Evolutionary conservation across 2,888 invertebrate genomes (phyloP), one percentile per base, ranked within the genome.

Genomic region (Microctonus aethiopoides): DNA sequence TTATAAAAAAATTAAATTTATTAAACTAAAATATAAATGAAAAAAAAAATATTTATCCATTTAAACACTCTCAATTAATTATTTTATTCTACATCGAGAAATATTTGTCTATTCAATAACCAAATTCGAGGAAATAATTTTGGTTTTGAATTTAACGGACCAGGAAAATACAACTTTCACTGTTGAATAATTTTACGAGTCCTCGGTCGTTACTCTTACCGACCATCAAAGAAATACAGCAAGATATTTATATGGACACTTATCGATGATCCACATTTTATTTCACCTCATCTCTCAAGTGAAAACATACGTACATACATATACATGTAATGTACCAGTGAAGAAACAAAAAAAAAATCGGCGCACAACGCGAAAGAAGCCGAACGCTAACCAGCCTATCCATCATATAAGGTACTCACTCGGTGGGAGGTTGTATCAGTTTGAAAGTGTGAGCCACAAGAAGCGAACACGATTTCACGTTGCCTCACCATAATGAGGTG

Each of bases 371-470:
- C 68, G 72, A 75, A 72, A 67, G 72, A 71, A 70, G 75, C 72
- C 74, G 63, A 62, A 63, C 66, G 65, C 57, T 67, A 73, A 76
- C 72, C 68, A 65, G 71, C 68, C 70, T 13, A 26, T 71, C 68
- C 74, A 67, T 75, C 78, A 76, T 83, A 83, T 83, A 84, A 81
- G 81, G 80, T 78, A 67, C 70, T 72, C 72, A 72, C 75, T 77
- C 78, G 78, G 80, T 80, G 79, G 79, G 77, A 80, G 80, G 76
- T 78, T 36, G 66, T 67, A 80, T 81, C 81, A 84, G 84, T 85
- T 83, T 76, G 85, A 86, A 86, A 86, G 85, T 84, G 81, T 79
- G 78, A 80, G 82, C 79, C 74, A 62, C 73, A 73, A 67, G 70
- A 73, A 70, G 75, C 73, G 74, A 78, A 77, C 76, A 74, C 74